Evolutionary conservation across 53 echinoderm and acorn worm genomes (phyloP), one percentile per base, ranked within the genome.

Genomic region (Paracentrotus lividus): DNA sequence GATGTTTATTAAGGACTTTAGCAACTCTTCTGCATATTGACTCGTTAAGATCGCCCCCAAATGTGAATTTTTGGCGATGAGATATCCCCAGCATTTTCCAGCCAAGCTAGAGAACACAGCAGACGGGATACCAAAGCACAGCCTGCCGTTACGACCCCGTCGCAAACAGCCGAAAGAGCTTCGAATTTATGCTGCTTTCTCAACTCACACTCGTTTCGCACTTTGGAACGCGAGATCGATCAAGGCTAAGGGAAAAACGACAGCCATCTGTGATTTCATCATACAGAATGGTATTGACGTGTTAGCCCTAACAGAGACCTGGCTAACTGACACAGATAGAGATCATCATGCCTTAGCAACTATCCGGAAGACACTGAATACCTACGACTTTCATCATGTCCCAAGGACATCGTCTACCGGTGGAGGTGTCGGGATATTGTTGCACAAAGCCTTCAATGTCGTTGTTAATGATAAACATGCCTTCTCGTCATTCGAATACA

Each of bases 161-260:
- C 45, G 7, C 23, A 84, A 24, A 24, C 43, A 49, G 84, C 43
- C n/a, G 36, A 42, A 32, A 5, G 8, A 32, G 16, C 77, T 42
- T 43, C 1, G 0, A 77, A 20, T 45, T 84, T 7, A 49, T 32
- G 0, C 7, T 84, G 27, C 24, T 45, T 12, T 84, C n/a, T 84
- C 57, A 57, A 57, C 45, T 23, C 58, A n/a, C 38, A 55, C 69
- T n/a, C 95, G 93, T 26, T 93, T 95, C 49, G 93, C 88, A 69
- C 77, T 75, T 10, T 93, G 93, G 95, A 95, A 95, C 36, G 93
- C 95, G 24, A 95, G 95, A 64, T 95, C 95, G 55, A 42, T 95
- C 34, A 95, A 90, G 32, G 93, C 95, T 26, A 66, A 44, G 61
- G 90, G 90, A 0, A 90, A 68, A 26, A 29, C n/a, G 26, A 90